These are phyloP conservation scores for Xestoiulus laeticollis DNA, from an alignment of 2,888 invertebrate species.

Conservation along the genomic window DNA sequence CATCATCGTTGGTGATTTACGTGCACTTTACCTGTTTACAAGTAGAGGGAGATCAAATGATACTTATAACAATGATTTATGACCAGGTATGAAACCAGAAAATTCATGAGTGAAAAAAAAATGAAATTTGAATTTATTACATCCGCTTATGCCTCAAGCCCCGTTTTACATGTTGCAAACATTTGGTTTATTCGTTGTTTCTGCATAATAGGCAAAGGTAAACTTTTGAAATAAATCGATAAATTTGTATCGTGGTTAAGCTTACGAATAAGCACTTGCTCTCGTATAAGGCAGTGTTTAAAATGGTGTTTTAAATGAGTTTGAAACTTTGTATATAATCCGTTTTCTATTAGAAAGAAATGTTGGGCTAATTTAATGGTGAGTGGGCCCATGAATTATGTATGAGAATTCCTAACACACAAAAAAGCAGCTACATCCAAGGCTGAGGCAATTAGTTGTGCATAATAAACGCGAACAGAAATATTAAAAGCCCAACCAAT, in stretches of 20 bases:
- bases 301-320: too few species aligned
- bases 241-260: not conserved
- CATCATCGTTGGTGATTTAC: not conserved
- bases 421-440: not conserved
- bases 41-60: not conserved
- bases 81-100: not conserved
- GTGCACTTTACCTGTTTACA: not conserved
- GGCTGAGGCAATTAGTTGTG: not conserved
- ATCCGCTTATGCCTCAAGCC: too few species aligned
- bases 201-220: too few species aligned
- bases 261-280: not conserved
- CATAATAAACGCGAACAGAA: not conserved
- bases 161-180: too few species aligned
- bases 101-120: not conserved
- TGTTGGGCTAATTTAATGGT: not conserved
- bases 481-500: not conserved
- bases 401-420: not conserved
- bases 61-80: not conserved
- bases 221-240: too few species aligned
- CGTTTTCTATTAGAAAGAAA: not conserved
- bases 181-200: too few species aligned
- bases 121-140: not conserved
- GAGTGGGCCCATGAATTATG: not conserved
- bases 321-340: too few species aligned
- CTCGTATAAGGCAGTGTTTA: not conserved